Percentiles rank a stretch among this genome's conserved stretches.
phyloP scores from a whole-genome alignment of 2,113 vertebrate species.

The Pseudorasbora parva region DNA sequence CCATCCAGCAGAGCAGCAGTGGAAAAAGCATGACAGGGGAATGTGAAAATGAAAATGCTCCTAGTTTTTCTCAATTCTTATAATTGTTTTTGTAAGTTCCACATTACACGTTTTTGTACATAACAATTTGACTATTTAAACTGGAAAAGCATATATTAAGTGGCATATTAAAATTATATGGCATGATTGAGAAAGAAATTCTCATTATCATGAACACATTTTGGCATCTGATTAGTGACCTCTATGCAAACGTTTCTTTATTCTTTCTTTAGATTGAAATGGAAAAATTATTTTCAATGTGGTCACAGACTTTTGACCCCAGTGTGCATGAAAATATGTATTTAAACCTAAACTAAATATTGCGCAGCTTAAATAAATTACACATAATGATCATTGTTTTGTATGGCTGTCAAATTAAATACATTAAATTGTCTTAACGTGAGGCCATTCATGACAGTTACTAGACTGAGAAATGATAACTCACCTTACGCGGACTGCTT shows the following conservation, averaged over 20 bases:
- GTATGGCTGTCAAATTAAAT: background rate
- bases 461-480: background rate
- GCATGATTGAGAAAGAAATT: background rate
- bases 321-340: background rate
- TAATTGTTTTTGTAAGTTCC: background rate
- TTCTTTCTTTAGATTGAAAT: too few species aligned
- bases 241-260: too few species aligned
- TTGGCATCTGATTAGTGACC: too few species aligned
- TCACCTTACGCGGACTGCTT: background rate
- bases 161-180: background rate
- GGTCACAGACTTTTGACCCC: too few species aligned
- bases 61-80: too few species aligned
- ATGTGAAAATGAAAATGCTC: too few species aligned
- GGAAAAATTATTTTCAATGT: too few species aligned
- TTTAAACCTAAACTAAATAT: background rate
- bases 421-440: background rate
- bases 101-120: background rate
- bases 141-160: background rate
- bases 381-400: background rate
- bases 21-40: too few species aligned
- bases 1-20: background rate
- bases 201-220: too few species aligned
- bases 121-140: background rate
- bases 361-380: background rate
- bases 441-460: background rate